Evolutionary conservation across 2,113 vertebrate genomes (phyloP), one percentile per base, ranked within the genome.

Genomic region (Aplodontia rufa): DNA sequence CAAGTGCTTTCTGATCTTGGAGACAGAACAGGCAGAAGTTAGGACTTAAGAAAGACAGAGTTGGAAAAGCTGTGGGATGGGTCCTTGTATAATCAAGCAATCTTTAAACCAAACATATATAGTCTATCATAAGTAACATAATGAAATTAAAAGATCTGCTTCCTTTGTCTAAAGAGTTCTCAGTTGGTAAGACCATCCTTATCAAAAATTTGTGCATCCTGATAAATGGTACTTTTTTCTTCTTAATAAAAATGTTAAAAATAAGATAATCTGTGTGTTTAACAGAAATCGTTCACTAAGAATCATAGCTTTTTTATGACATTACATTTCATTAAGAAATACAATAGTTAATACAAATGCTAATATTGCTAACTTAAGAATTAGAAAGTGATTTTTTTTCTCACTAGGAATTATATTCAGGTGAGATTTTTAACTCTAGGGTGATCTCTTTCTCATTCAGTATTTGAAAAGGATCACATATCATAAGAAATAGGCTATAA

Each of bases 291-390:
- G 68, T 72, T 95, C 14, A 49, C 58, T 92, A 40, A 81, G 68
- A 51, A 47, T 7, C 45, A 79, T 0, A 75, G 42, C 28, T 13
- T 60, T 53, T 66, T 80, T 81, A 86, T 20, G 16, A 81, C 14
- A 66, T 35, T 74, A 66, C 8, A 81, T 87, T 95, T 80, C 81
- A 81, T 81, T 87, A 87, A 74, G 92, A 76, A 82, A 92, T 28
- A 35, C 32, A 74, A 91, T 37, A 47, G 20, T 81, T 28, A 30
- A 94, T 47, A 45, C 5, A 35, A 91, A 82, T 7, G 24, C 45
- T 74, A 81, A 72, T 53, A 87, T 0, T 80, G 60, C 19, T 72
- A 66, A 47, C 24, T 76, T 42, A 58, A 81, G 28, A 49, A 47
- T 37, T 87, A 0, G 37, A 72, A 80, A 64, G 22, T 81, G 81